Base-by-base conservation (phyloP, 1,140 invertebrate species). In the Oncopodura yosiiana region DNA sequence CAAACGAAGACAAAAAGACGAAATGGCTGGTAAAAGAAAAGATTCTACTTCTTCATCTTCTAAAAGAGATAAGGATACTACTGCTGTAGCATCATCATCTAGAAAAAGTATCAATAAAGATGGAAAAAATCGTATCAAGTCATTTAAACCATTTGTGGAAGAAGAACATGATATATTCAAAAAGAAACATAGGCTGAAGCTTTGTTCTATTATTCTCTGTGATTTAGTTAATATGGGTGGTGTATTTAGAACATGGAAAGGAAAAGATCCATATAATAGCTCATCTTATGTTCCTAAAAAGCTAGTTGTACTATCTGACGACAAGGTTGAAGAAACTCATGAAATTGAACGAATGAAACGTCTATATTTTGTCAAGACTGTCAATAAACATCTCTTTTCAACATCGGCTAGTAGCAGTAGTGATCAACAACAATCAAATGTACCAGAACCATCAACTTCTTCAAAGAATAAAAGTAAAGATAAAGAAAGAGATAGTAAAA, bases 131-230 rank as follows among this genome's bases (percentile, higher is more conserved):
- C n/a, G n/a, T n/a, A n/a, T n/a, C n/a, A n/a, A n/a, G 3, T 29
- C 21, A n/a, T 49, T 49, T 49, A 23, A 4, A 12, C 49, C 49
- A 9, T 1, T 30, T 18, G 26, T 18, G 19, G 19, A 41, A 9
- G 23, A 19, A 19, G 37, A 51, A 2, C 41, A 36, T 42, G 8
- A 2, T 4, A 51, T 29, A 18, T 51, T 27, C n/a, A 19, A 41
- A 41, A 29, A 18, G 27, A 24, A n/a, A 14, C 19, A 19, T 3
- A 42, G 14, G 19, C 41, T 51, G 11, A 51, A 51, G 18, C 37
- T 19, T 1, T 51, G 49, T 21, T 41, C 49, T 18, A 21, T 42
- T 24, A 42, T 51, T 16, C 4, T 51, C 16, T 51, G 49, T n/a
- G 26, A 51, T 30, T 12, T 51, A 0, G n/a, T 38, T 27, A 9